phyloP scores from a whole-genome alignment of 2,888 invertebrate species.

The Axea sp. region DNA sequence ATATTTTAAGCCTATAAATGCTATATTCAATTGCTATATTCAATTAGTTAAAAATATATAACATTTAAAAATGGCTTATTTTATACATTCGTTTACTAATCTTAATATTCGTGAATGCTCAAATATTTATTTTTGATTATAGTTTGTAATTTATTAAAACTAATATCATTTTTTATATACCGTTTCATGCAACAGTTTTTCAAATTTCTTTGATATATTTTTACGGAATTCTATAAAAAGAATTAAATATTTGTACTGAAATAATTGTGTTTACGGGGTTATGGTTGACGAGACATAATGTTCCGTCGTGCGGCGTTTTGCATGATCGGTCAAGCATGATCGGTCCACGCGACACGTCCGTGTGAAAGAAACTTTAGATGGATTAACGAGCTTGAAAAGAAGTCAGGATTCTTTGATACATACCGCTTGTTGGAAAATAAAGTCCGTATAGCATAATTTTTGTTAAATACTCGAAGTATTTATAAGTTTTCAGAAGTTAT shows the following conservation, averaged over 20 bases:
- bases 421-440: constrained; percentile 42
- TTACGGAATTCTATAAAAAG: constrained; percentile 10
- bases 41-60: too few relatives aligned
- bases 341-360: constrained; percentile 60
- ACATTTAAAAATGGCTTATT: too few relatives aligned
- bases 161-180: too few relatives aligned
- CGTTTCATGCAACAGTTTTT: too few relatives aligned
- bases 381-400: constrained; percentile 60
- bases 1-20: too few relatives aligned
- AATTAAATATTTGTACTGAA: constrained; percentile 40
- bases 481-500: constrained; percentile 11
- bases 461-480: constrained; percentile 29
- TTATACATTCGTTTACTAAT: too few relatives aligned
- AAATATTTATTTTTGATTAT: too few relatives aligned
- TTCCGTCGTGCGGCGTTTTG: constrained; percentile 55
- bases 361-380: constrained; percentile 58
- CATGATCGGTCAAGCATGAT: constrained; percentile 61
- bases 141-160: too few relatives aligned
- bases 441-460: constrained; percentile 7
- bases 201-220: too few relatives aligned
- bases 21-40: too few relatives aligned
- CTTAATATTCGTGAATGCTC: too few relatives aligned
- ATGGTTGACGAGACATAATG: constrained; percentile 50
- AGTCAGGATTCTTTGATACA: constrained; percentile 54
- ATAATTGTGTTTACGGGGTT: constrained; percentile 52